A percentile compares a stretch with the other conserved stretches of the same genome.
These are phyloP conservation scores for Buphagus erythrorhynchus DNA, from an alignment of 2,797 vertebrate species.

Conservation along the genomic window DNA sequence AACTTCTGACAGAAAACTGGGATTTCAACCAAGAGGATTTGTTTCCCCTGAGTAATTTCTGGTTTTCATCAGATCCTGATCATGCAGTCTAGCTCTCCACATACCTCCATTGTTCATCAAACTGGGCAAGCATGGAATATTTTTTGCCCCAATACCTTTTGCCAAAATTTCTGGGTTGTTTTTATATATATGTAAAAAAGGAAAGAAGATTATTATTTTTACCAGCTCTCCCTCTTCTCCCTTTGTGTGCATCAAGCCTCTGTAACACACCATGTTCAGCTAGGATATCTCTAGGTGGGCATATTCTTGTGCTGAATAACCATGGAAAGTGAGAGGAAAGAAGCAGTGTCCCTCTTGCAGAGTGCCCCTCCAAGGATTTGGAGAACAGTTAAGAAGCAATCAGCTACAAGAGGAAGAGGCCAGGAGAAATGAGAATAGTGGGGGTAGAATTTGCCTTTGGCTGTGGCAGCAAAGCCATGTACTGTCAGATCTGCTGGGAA, in stretches of 20 bases:
- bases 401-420: background rate
- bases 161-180: background rate
- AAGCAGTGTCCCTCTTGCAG: rapidly evolving
- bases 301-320: background rate
- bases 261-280: background rate
- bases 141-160: background rate
- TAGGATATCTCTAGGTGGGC: background rate
- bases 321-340: background rate
- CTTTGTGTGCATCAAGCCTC: background rate
- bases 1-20: background rate
- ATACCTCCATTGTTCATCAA: background rate
- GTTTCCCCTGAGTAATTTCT: conserved; percentile 1
- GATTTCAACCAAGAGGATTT: conserved; percentile 3
- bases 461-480: background rate
- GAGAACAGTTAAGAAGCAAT: background rate
- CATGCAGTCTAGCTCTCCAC: background rate
- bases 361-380: background rate
- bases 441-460: background rate
- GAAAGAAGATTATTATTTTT: background rate
- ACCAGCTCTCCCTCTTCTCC: background rate
- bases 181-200: background rate
- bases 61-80: conserved; percentile 32
- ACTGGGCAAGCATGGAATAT: background rate
- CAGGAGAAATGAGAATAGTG: background rate
- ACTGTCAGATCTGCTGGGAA: background rate